Base-by-base conservation (phyloP, 2,797 vertebrate species). In the Dipus sagitta region DNA sequence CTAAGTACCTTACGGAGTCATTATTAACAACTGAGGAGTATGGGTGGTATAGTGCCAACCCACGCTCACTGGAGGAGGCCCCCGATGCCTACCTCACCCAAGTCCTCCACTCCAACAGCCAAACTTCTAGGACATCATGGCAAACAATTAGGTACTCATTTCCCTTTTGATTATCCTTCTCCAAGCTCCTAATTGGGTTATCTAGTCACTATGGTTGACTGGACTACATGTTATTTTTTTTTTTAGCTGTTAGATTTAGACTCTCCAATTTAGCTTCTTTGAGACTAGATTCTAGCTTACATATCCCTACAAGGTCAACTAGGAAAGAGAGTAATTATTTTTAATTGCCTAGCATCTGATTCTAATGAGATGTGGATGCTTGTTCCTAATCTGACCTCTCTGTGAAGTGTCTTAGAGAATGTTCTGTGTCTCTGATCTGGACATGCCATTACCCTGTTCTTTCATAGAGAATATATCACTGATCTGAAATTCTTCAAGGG, bases 261-360 rank as follows among this genome's bases (percentile, higher is more conserved):
- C 47, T 96, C 78, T 78, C 82, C 52, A 94, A 76, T 80, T 92
- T 70, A 79, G 82, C 47, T 96, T 96, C 96, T 88, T 95, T 97
- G 94, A 96, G 95, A 93, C 88, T 94, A 90, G 54, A 92, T 77
- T 94, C 83, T 85, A 92, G 79, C 64, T 92, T 95, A 78, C 93
- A 85, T 86, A 89, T 92, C 82, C 7, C 74, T 30, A 91, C 88
- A 95, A 96, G 93, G 85, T 96, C 96, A 90, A 38, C 34, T 92
- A 93, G 54, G 34, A 94, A 95, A 93, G 47, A 83, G 13, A 79
- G 30, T 91, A 81, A 93, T 95, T 96, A 95, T 94, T 96, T 97
- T 96, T 96, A 95, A 95, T 97, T 97, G 94, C 83, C 68, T 92
- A 81, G 2, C 30, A 94, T 78, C 88, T 82, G 54, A 93, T 96